Evolutionary conservation across 1,140 invertebrate species (phyloP).

Genomic region (Stenopsyche tienmushanensis): DNA sequence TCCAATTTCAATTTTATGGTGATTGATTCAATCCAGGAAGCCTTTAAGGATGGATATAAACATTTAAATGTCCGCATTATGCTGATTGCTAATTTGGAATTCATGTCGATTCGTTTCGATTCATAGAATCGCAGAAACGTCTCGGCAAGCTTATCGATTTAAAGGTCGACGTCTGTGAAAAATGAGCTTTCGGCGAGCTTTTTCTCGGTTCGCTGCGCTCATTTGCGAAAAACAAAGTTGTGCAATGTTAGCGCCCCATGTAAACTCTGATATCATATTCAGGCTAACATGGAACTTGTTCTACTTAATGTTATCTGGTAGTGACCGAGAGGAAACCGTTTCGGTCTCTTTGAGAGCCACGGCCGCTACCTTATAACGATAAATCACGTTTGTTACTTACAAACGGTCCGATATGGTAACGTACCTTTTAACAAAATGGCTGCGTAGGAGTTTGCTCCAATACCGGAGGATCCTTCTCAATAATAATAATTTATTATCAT

Average conservation of each 20-base stretch:
- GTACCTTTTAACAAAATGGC: constrained; percentile 9
- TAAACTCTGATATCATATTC: constrained; percentile 36
- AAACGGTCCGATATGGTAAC: constrained; percentile 29
- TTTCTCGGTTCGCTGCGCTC: too few species aligned
- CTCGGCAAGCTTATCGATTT: too few species aligned
- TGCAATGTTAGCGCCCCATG: constrained; percentile 26
- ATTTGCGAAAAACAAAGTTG: constrained; percentile 19
- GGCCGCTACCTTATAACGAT: constrained; percentile 31
- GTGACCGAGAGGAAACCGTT: constrained; percentile 24
- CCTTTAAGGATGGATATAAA: too few species aligned
- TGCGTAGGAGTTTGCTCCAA: constrained; percentile 18
- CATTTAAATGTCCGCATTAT: too few species aligned
- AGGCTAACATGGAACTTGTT: constrained; percentile 30
- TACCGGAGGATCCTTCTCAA: not conserved
- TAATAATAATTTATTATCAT: not conserved
- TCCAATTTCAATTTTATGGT: too few species aligned
- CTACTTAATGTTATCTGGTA: constrained; percentile 34
- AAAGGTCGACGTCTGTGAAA: too few species aligned
- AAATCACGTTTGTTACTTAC: constrained; percentile 35
- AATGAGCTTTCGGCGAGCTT: too few species aligned
- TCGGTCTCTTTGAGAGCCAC: constrained; percentile 34
- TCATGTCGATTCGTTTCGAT: too few species aligned
- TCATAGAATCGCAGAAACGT: too few species aligned
- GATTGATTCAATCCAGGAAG: too few species aligned
- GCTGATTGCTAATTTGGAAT: too few species aligned